phyloP scores from a whole-genome alignment of 2,888 invertebrate species.

The Phortica okadai region DNA sequence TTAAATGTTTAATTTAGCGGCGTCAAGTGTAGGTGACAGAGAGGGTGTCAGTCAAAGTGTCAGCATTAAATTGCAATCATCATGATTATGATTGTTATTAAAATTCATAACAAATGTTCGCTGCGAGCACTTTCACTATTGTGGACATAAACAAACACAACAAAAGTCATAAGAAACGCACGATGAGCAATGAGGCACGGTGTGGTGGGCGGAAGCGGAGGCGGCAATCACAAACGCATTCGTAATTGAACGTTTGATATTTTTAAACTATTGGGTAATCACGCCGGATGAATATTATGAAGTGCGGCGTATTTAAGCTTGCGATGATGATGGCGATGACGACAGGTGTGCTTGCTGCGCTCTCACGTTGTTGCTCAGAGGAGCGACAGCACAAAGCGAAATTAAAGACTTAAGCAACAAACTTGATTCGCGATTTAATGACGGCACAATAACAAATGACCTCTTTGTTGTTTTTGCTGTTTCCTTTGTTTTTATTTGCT shows the following conservation, averaged over 20 bases:
- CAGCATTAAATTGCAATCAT: not conserved
- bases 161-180: not conserved
- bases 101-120: not conserved
- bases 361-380: conserved; percentile 37
- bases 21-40: too few species aligned
- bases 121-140: not conserved
- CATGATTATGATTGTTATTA: not conserved
- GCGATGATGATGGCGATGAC: conserved; percentile 7
- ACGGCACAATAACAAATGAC: conserved; percentile 43
- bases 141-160: not conserved
- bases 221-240: not conserved
- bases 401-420: conserved; percentile 69
- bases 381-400: conserved; percentile 35
- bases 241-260: not conserved
- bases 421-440: conserved; percentile 59
- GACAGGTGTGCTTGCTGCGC: conserved; percentile 30
- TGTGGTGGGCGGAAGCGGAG: not conserved
- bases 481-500: not conserved
- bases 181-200: not conserved
- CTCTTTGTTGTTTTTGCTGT: not conserved
- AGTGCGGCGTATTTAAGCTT: not conserved
- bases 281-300: not conserved
- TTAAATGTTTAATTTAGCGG: too few species aligned
- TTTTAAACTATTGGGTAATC: not conserved
- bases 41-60: too few species aligned